Percentiles rank a stretch among this genome's conserved stretches.
These are phyloP conservation scores for Nansenia antarctica DNA, from an alignment of 2,113 vertebrate species.

Conservation along the genomic window DNA sequence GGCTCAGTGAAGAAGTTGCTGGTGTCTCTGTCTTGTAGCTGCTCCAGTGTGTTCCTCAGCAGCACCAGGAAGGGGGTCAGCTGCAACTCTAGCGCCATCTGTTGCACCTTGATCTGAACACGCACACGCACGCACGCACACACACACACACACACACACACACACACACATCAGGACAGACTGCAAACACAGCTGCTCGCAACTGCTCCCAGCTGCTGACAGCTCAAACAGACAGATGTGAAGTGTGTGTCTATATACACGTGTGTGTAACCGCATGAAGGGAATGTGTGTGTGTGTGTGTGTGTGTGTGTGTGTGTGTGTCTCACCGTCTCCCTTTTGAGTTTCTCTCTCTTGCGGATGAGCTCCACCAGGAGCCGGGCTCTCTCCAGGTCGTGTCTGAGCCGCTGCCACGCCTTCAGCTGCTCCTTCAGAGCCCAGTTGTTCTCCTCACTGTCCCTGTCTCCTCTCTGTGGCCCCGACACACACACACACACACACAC, in stretches of 20 bases:
- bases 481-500: constrained; percentile 27
- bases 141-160: background rate
- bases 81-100: constrained; percentile 95
- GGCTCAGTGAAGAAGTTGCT: constrained; percentile 98
- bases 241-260: background rate
- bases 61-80: constrained; percentile 95
- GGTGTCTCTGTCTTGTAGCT: constrained; percentile 96
- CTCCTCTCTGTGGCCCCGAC: constrained; percentile 80
- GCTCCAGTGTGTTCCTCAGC: constrained; percentile 91
- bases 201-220: background rate
- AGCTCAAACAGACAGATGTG: background rate
- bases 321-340: constrained; percentile 96
- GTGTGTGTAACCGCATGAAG: background rate
- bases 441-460: constrained; percentile 93
- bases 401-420: constrained; percentile 97
- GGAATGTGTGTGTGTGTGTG: background rate
- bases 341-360: constrained; percentile 97
- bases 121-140: too few relatives aligned
- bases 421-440: constrained; percentile 94
- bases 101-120: constrained; percentile 94
- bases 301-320: background rate
- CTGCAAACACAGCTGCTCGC: background rate
- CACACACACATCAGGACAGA: background rate
- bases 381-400: constrained; percentile 95
- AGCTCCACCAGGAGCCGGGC: constrained; percentile 95